phyloP scores from a whole-genome alignment of 1,140 invertebrate genomes.

The Eufriesea mexicana region DNA sequence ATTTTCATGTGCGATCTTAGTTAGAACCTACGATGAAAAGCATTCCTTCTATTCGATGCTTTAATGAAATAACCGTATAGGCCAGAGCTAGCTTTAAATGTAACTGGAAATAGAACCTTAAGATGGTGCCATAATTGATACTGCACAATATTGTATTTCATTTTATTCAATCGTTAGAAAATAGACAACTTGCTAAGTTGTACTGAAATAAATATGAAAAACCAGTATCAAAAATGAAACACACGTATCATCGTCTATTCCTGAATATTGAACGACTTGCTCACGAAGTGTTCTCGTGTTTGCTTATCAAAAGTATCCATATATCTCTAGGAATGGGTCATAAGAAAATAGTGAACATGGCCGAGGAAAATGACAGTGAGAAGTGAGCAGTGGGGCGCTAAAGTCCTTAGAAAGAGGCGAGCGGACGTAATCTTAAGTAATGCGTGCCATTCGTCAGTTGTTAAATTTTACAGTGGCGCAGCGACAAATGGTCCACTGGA shows the following conservation, averaged over 20 bases:
- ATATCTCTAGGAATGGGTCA: background rate
- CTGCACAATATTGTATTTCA: too few species aligned
- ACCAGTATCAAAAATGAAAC: background rate
- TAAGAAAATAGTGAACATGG: background rate
- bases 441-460: slow-evolving; percentile 57
- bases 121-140: too few species aligned
- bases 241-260: background rate
- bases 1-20: too few species aligned
- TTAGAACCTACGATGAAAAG: too few species aligned
- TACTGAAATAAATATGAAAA: too few species aligned
- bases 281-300: background rate
- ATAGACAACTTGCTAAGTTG: too few species aligned
- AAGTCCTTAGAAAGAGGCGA: background rate
- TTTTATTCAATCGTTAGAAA: too few species aligned
- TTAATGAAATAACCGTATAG: too few species aligned
- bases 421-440: slow-evolving; percentile 55
- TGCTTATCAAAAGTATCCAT: too few species aligned
- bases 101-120: too few species aligned
- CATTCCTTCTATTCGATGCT: too few species aligned
- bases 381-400: background rate
- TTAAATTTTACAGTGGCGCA: slow-evolving; percentile 50
- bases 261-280: background rate
- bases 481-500: slow-evolving; percentile 43
- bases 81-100: too few species aligned
- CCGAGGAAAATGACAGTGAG: slow-evolving; percentile 28